Percentiles rank a stretch among this genome's conserved stretches.
Evolutionary conservation across 2,888 invertebrate genomes (phyloP).

Genomic region (Stenichneumon culpator): DNA sequence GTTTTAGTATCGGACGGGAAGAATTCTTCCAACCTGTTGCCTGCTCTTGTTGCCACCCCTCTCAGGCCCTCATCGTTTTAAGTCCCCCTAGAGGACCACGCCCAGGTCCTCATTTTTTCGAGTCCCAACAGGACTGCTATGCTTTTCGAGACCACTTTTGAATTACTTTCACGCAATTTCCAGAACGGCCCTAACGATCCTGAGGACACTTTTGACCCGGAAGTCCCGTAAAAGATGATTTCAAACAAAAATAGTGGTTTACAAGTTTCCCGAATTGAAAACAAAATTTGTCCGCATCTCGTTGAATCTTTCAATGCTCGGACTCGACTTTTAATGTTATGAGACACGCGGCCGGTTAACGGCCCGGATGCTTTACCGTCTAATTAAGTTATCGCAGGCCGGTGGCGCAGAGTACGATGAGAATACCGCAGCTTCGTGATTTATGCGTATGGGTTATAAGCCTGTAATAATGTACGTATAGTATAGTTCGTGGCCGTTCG

Average conservation of each 20-base stretch:
- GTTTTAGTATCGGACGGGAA: too few relatives aligned
- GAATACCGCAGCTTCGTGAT: conserved; percentile 62
- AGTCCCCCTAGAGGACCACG: too few relatives aligned
- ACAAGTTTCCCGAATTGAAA: background rate
- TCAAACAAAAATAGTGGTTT: background rate
- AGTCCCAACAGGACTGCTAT: too few relatives aligned
- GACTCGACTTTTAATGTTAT: conserved; percentile 42
- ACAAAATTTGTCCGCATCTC: background rate
- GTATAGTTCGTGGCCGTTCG: conserved; percentile 11
- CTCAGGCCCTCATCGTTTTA: too few relatives aligned
- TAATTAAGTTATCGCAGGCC: conserved; percentile 66
- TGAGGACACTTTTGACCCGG: too few relatives aligned
- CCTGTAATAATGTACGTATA: conserved; percentile 59
- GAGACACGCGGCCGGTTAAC: conserved; percentile 47
- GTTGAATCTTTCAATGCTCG: background rate
- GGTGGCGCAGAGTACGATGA: conserved; percentile 42
- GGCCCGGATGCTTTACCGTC: conserved; percentile 61
- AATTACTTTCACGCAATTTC: too few relatives aligned
- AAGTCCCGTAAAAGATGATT: too few relatives aligned
- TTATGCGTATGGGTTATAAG: conserved; percentile 65
- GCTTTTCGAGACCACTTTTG: too few relatives aligned
- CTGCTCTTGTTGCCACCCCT: too few relatives aligned
- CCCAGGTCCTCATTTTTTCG: too few relatives aligned
- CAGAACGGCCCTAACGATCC: too few relatives aligned
- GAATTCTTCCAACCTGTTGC: too few relatives aligned